These are phyloP conservation scores for Phylloscopus trochilus DNA, from an alignment of 2,113 vertebrate genomes.

Conservation along the genomic window DNA sequence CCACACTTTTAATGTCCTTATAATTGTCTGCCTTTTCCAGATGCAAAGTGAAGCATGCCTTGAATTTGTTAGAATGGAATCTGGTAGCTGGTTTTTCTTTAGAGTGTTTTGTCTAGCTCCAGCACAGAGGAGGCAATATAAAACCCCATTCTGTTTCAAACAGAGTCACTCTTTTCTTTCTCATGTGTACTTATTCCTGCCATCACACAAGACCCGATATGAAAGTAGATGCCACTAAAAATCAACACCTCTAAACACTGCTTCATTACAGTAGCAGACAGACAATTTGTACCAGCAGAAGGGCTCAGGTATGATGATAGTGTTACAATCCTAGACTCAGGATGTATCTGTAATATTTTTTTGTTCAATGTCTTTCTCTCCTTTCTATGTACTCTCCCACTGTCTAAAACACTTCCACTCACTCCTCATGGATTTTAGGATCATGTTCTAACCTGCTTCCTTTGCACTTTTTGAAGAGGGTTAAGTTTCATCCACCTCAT, in stretches of 20 bases:
- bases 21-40: not conserved
- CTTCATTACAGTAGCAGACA: not conserved
- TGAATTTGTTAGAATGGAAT: not conserved
- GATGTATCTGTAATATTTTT: not conserved
- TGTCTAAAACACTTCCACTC: not conserved
- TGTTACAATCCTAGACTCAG: not conserved
- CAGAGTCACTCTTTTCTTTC: not conserved
- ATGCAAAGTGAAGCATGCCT: not conserved
- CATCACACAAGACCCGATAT: not conserved
- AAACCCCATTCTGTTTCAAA: not conserved
- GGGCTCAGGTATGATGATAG: not conserved
- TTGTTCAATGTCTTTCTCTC: not conserved
- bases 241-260: not conserved
- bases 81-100: not conserved
- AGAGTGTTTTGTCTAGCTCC: not conserved
- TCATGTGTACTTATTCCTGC: not conserved
- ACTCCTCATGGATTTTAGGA: not conserved
- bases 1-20: not conserved
- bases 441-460: not conserved
- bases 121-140: not conserved
- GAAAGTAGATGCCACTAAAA: not conserved
- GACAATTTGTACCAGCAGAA: not conserved
- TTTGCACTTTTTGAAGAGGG: not conserved
- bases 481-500: not conserved
- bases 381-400: not conserved